phyloP scores from a whole-genome alignment of 2,797 vertebrate species.

The Hoplostethus mediterraneus region DNA sequence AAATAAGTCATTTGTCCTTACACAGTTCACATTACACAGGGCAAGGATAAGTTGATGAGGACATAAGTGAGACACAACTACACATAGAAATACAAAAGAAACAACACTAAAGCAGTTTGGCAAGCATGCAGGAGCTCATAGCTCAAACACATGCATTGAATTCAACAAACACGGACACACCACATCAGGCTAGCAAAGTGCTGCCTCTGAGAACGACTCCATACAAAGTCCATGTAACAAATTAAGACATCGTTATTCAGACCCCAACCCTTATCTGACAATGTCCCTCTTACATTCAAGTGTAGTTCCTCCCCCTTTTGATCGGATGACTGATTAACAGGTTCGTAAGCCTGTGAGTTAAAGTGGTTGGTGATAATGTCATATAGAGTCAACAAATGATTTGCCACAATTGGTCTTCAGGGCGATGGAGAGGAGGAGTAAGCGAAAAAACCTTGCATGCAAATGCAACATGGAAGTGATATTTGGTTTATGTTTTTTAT shows the following conservation, averaged over 20 bases:
- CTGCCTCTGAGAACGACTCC: constrained; percentile 82
- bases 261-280: constrained; percentile 78
- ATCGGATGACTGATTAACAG: constrained; percentile 78
- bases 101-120: constrained; percentile 88
- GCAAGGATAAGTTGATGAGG: constrained; percentile 82
- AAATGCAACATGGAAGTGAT: constrained; percentile 86
- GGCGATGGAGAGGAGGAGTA: constrained; percentile 78
- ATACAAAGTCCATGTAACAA: constrained; percentile 86
- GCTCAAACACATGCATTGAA: constrained; percentile 90
- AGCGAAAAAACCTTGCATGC: constrained; percentile 85
- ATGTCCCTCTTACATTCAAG: constrained; percentile 86
- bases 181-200: constrained; percentile 85
- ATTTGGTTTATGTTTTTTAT: constrained; percentile 87
- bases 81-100: constrained; percentile 85
- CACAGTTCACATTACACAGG: constrained; percentile 85
- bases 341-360: constrained; percentile 76
- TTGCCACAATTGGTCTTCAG: constrained; percentile 72
- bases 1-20: constrained; percentile 79
- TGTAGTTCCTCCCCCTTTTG: constrained; percentile 82
- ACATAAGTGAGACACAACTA: constrained; percentile 85
- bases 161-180: constrained; percentile 88
- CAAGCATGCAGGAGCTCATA: constrained; percentile 88
- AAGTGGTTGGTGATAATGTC: constrained; percentile 73
- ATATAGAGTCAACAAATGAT: constrained; percentile 70
- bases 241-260: constrained; percentile 85